Evolutionary conservation across 2,888 invertebrate species (phyloP), one percentile per base, ranked within the genome.

Genomic region (Notocelia uddmanniana): DNA sequence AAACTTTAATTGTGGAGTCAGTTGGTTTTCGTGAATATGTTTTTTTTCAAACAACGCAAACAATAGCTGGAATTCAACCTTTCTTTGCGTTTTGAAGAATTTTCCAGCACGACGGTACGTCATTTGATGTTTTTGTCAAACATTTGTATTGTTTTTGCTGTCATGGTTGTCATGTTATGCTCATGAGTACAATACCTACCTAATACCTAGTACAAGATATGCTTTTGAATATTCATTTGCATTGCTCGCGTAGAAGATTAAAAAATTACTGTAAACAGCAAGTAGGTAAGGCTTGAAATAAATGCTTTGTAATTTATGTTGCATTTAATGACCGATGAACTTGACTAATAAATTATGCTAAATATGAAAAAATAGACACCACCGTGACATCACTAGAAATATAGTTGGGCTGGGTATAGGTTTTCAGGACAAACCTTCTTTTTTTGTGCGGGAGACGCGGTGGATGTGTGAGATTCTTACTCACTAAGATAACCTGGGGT

Each of bases 201-300:
- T 41, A 37, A 31, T 45, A 45, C 45, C 41, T 41, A 18, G 23
- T 59, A 59, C 50, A 50, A 50, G 21, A 26, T 52, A 15, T 23
- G 23, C 13, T 21, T 10, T 26, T 69, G 68, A 60, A 60, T 52
- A 60, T 54, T 69, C 52, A 69, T 73, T 71, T 62, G 48, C 54
- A 23, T 54, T 31, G 34, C 50, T 69, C 71, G 74, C 72, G 73
- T 62, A 73, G 74, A 74, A 64, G 34, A 59, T 37, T 54, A 63
- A 62, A 59, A 52, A 19, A 31, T 18, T 19, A 18, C 10, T 34
- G 63, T 63, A 21, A 52, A 19, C 21, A 18, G 13, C 13, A 18
- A 6, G 31, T 3, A 26, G 6, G 2, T 31, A 31, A 26, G 18
- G 31, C 19, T 31, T 31, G 8, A 0, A 31, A 31, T 18, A 62